Base-by-base conservation (phyloP, 1,140 invertebrate genomes). In the Drosophila teissieri region DNA sequence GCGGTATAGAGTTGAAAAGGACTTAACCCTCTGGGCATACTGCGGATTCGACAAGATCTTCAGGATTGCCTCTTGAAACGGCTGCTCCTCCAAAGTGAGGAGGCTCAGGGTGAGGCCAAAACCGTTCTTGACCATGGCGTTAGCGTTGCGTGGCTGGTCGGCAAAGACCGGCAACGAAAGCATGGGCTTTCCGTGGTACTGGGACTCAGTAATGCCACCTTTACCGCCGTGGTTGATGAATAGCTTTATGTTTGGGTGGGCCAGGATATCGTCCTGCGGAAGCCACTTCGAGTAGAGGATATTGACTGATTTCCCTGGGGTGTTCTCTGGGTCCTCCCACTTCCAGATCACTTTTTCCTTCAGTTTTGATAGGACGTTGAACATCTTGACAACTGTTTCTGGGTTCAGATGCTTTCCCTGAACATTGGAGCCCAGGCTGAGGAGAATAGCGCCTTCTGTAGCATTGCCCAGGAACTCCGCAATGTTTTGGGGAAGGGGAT, bases 341-440 rank as follows among this genome's bases (percentile, higher is more conserved):
- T 48, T 48, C 46, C 46, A 48, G 14, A 48, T 48, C 2, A 48
- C 46, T 14, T 22, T 27, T 27, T 48, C 14, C 7, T 48, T 48
- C 1, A 48, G 46, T 8, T 48, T 48, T 24, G 46, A 48, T 1
- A 48, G 24, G 11, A 48, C 46, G 24, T 48, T 48, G 46, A 48
- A 48, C 24, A 48, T 48, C 46, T 48, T 48, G 46, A 15, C 24
- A n/a, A 48, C 46, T 4, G 46, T 48, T 14, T 48, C 44, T 14
- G 44, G 44, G 3, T 46, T 46, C 0, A 46, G 17, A 7, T 46
- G 44, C 10, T 15, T 46, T 27, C 46, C 46, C 24, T 48, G 12
- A 1, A 48, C 24, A 48, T 48, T 48, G 2, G 46, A 48, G 2
- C 46, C 46, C 46, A 48, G 46, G 6, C 22, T 8, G 1, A 48